Base-by-base conservation (phyloP, 1,140 invertebrate genomes). In the Hycleus phaleratus region DNA sequence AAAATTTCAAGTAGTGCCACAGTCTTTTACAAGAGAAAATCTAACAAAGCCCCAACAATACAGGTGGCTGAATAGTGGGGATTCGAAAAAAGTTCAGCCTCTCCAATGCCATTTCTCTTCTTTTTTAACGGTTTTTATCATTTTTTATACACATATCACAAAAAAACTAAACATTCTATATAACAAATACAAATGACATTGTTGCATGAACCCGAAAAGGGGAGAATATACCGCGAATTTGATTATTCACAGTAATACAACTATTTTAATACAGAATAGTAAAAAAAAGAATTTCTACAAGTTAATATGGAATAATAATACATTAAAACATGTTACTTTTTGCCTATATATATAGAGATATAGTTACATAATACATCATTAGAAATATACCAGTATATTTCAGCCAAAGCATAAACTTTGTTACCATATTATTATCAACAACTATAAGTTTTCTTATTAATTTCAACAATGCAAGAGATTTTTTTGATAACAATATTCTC, bases 381-480 rank as follows among this genome's bases (percentile, higher is more conserved):
- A 53, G 32, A 18, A 53, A 43, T 44, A 52, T 44, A 43, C 40
- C 18, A 24, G 9, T 39, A 52, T 52, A 53, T 53, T 53, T 53
- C 51, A 46, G 51, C 42, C 24, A 53, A 53, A 53, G 51, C 51
- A 53, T 52, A 38, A 52, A 52, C 50, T 52, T 52, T 45, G 45
- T 44, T 43, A 42, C 24, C 24, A 40, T 50, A 50, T 50, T 12
- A 47, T 47, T 26, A 38, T 43, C 26, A 53, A 26, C 38, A 53
- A 45, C 45, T 32, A 42, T 32, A 53, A 52, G 45, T 44, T 53
- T 32, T 18, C 40, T 53, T 42, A 46, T 32, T 45, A 18, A 44
- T 32, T 18, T 18, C 18, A 18, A 18, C 18, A 18, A 1, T 18
- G 18, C 18, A 18, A 18, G 18, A 18, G 18, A 18, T 18, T 18